Base-by-base conservation (phyloP, 2,113 vertebrate genomes). In the Castor canadensis region DNA sequence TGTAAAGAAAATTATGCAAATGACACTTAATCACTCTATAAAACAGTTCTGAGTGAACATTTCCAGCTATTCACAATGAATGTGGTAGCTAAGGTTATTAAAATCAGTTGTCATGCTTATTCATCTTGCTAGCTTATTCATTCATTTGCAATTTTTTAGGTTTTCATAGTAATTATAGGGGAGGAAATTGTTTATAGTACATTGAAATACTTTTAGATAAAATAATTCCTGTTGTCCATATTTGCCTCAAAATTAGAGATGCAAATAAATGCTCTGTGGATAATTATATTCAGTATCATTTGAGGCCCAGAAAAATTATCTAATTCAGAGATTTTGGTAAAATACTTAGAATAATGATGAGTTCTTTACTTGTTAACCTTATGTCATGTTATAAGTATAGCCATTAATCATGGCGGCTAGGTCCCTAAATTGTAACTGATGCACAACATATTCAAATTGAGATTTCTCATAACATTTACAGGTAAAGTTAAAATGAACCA, bases 101-200 rank as follows among this genome's bases (percentile, higher is more conserved):
- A 96, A 96, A 38, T 69, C 86, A 85, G 73, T 82, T 87, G 72
- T 76, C 72, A 96, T 92, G 89, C 30, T 93, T 84, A 79, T 95
- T 19, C 35, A 35, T 96, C 45, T 95, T 92, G 38, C 58, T 92
- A 76, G n/a, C 89, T 93, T 95, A 85, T 91, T 95, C 85, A 95
- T 64, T 90, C 94, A 95, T 79, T 87, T 93, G 76, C 22, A 95
- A 93, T 94, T 92, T 95, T 87, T 95, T 72, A 83, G 35, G 76
- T 84, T 96, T 97, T 89, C 89, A 84, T 86, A 77, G 60, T 97
- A 98, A 97, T 98, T 96, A 95, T 81, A 96, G 81, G 52, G 93
- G 35, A 93, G 35, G 71, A 94, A 91, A 87, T 91, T 92, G 72
- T 95, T 96, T 90, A 86, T 91, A 82, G 76, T 87, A 71, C 43